These are phyloP conservation scores for Gymnocephalus cernua DNA, from an alignment of 2,113 vertebrate species.

Conservation along the genomic window DNA sequence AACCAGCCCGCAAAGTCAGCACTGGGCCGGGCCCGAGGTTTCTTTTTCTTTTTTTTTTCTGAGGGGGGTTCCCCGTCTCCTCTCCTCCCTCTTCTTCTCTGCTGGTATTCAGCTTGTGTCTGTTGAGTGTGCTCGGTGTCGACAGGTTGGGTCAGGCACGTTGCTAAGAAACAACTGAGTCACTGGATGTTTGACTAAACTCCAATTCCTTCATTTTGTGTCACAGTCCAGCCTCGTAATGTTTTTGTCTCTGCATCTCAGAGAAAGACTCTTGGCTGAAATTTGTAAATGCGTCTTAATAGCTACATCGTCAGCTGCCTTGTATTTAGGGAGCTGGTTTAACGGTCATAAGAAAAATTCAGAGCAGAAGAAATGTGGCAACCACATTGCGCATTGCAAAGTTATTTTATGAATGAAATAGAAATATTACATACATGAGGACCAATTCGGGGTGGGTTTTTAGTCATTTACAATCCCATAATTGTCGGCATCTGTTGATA, in stretches of 20 bases:
- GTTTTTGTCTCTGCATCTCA: background rate
- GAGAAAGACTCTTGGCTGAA: background rate
- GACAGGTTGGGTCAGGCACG: slow-evolving; percentile 47
- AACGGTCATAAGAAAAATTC: background rate
- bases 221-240: slow-evolving; percentile 9
- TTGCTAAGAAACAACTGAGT: slow-evolving; percentile 82
- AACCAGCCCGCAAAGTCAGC: slow-evolving; percentile 22
- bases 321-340: background rate
- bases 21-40: slow-evolving; percentile 6
- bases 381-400: too few relatives aligned
- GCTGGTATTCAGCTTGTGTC: slow-evolving; percentile 55
- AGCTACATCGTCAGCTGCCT: background rate
- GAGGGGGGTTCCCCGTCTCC: slow-evolving; percentile 29
- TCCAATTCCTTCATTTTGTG: slow-evolving; percentile 30
- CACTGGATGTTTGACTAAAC: slow-evolving; percentile 61
- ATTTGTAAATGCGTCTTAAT: background rate
- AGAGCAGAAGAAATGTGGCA: background rate
- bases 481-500: too few relatives aligned
- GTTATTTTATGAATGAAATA: too few relatives aligned
- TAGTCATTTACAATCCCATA: too few relatives aligned
- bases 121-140: slow-evolving; percentile 25
- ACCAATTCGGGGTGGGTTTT: too few relatives aligned
- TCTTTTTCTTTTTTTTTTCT: background rate
- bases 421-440: too few relatives aligned
- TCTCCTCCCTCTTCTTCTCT: slow-evolving; percentile 15